A percentile compares a stretch with the other conserved stretches of the same genome.
Evolutionary conservation across 2,113 vertebrate genomes (phyloP).

Genomic region (Eublepharis macularius): DNA sequence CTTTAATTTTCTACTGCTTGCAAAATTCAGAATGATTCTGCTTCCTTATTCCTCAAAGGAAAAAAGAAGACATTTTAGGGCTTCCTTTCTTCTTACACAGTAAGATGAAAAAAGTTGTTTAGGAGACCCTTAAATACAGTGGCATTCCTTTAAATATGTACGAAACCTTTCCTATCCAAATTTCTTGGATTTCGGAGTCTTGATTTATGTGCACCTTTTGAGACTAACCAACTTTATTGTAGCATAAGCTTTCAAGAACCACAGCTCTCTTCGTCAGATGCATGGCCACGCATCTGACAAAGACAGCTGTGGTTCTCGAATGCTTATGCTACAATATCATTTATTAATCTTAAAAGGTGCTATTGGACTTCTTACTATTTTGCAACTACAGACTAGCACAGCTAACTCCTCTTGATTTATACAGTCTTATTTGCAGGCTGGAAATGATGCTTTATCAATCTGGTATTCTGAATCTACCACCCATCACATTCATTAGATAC

Average conservation of each 20-base stretch:
- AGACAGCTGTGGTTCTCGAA: too few relatives aligned
- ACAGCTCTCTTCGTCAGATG: too few relatives aligned
- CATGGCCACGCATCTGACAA: too few relatives aligned
- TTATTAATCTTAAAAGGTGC: too few relatives aligned
- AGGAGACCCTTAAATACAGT: not conserved
- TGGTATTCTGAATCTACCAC: not conserved
- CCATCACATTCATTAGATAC: too few relatives aligned
- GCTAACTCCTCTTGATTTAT: not conserved
- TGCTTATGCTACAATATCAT: too few relatives aligned
- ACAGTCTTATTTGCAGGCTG: not conserved
- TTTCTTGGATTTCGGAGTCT: not conserved
- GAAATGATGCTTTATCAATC: not conserved
- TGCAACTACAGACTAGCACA: too few relatives aligned
- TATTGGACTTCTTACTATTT: too few relatives aligned
- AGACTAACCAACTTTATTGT: too few relatives aligned
- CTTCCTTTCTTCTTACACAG: not conserved
- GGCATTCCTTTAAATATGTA: not conserved
- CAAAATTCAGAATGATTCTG: not conserved
- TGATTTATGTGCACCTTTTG: not conserved
- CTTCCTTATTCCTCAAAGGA: not conserved
- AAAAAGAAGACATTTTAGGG: not conserved
- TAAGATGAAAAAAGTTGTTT: not conserved
- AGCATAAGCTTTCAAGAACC: too few relatives aligned
- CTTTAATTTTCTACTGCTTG: constrained; percentile 26
- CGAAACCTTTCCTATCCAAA: not conserved